These are phyloP conservation scores for Schlechtendalia chinensis DNA, from an alignment of 1,140 invertebrate genomes.

Conservation along the genomic window DNA sequence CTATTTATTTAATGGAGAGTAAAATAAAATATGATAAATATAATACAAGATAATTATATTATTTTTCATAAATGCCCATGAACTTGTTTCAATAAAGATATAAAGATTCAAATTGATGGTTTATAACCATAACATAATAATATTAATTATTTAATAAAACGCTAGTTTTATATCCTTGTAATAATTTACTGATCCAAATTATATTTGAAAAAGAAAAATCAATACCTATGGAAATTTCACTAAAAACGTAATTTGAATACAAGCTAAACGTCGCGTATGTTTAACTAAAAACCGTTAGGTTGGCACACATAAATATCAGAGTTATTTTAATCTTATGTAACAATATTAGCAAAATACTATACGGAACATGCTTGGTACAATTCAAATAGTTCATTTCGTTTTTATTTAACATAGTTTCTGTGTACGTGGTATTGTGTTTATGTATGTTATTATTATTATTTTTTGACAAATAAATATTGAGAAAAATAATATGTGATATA, in stretches of 20 bases:
- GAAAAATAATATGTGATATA: conserved; percentile 2
- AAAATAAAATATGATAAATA: too few relatives aligned
- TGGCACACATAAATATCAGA: conserved; percentile 8
- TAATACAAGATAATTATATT: too few relatives aligned
- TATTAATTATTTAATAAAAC: too few relatives aligned
- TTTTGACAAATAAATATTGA: background rate
- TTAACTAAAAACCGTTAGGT: conserved; percentile 10
- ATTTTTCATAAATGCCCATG: too few relatives aligned
- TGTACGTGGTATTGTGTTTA: background rate
- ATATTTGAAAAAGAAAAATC: background rate
- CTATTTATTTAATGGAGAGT: too few relatives aligned
- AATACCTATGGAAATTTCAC: background rate
- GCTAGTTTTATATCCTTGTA: too few relatives aligned
- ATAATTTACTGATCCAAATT: too few relatives aligned
- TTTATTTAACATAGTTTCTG: background rate
- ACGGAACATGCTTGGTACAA: background rate
- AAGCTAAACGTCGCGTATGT: background rate
- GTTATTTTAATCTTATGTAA: conserved; percentile 37
- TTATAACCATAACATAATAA: too few relatives aligned
- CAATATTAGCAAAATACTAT: conserved; percentile 13
- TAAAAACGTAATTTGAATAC: background rate
- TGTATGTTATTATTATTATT: background rate
- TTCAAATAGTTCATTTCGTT: background rate
- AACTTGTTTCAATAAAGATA: too few relatives aligned
- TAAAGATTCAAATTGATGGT: too few relatives aligned